Evolutionary conservation across 2,888 invertebrate species (phyloP).

Genomic region (Hymenopus coronatus): DNA sequence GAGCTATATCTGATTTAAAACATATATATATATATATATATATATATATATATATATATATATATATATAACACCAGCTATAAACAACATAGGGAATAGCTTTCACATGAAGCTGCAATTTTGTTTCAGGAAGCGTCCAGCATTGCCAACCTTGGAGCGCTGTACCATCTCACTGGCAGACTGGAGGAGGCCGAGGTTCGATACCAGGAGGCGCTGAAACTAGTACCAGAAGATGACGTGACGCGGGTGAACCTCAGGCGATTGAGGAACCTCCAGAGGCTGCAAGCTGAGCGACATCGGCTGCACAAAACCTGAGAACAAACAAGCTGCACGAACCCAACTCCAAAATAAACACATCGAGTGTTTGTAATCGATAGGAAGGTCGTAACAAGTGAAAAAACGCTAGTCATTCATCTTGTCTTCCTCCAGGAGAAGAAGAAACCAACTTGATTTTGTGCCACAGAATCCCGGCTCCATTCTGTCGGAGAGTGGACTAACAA

Average conservation of each 20-base stretch:
- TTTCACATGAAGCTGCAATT: background rate
- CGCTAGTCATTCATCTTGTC: background rate
- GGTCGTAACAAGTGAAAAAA: too few species aligned
- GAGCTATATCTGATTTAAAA: too few species aligned
- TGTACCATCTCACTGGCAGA: constrained; percentile 89
- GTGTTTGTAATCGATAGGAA: background rate
- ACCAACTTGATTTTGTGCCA: background rate
- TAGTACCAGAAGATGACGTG: constrained; percentile 85
- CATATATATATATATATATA: too few species aligned
- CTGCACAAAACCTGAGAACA: background rate
- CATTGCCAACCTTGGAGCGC: constrained; percentile 93
- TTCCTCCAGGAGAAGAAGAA: background rate
- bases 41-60: too few species aligned
- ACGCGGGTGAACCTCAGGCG: constrained; percentile 78
- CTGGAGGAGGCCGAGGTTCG: constrained; percentile 82
- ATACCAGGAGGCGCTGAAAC: constrained; percentile 78
- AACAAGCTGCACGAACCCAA: background rate
- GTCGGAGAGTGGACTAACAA: background rate
- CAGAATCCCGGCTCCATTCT: too few species aligned
- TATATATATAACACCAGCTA: too few species aligned
- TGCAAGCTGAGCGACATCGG: background rate
- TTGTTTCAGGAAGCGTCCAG: constrained; percentile 77
- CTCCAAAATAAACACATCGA: background rate
- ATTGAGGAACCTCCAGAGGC: constrained; percentile 41
- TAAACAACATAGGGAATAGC: background rate